Conservation (phyloP, 2,113 vertebrate genomes). For the Macaca fascicularis region DNA sequence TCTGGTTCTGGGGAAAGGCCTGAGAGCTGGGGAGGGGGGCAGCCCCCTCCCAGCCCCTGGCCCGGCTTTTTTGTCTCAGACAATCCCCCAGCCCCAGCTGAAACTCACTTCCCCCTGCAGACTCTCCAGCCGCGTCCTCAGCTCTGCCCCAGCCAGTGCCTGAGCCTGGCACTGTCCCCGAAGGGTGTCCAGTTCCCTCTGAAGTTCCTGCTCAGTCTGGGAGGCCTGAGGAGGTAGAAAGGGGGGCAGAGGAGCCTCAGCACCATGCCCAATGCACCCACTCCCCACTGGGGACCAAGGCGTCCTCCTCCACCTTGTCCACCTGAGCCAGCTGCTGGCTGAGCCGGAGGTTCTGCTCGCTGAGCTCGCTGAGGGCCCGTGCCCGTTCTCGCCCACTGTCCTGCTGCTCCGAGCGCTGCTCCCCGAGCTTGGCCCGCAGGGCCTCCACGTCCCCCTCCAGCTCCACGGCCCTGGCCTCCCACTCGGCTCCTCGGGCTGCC, state of each 20-base stretch:
- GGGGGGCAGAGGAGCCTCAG: not conserved
- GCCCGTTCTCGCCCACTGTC: constrained; percentile 79
- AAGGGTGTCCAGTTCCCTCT: constrained; percentile 68
- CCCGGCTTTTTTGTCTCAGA: no score
- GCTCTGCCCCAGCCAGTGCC: constrained; percentile 64
- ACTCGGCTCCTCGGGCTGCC: constrained; percentile 77
- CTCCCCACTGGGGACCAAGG: not conserved
- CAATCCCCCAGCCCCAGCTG: not conserved
- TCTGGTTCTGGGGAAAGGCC: constrained; percentile 70
- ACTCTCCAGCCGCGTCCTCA: constrained; percentile 66
- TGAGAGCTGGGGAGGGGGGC: not conserved
- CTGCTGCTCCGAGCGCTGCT: constrained; percentile 75
- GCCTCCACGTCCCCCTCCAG: constrained; percentile 80
- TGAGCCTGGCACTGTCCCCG: constrained; percentile 69
- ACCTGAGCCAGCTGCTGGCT: constrained; percentile 83
- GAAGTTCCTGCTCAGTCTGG: constrained; percentile 76
- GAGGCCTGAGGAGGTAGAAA: constrained; percentile 55
- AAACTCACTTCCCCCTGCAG: constrained; percentile 79
- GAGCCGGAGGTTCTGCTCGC: constrained; percentile 83
- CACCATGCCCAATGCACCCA: not conserved
- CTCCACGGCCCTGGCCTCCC: constrained; percentile 79
- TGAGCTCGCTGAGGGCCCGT: constrained; percentile 74
- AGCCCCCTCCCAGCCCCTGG: not conserved
- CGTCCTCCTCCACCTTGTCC: not conserved
- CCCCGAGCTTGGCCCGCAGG: constrained; percentile 75